A percentile compares a stretch with the other conserved stretches of the same genome.
Evolutionary conservation across 2,113 vertebrate genomes (phyloP).

Genomic region (Noctilio leporinus): DNA sequence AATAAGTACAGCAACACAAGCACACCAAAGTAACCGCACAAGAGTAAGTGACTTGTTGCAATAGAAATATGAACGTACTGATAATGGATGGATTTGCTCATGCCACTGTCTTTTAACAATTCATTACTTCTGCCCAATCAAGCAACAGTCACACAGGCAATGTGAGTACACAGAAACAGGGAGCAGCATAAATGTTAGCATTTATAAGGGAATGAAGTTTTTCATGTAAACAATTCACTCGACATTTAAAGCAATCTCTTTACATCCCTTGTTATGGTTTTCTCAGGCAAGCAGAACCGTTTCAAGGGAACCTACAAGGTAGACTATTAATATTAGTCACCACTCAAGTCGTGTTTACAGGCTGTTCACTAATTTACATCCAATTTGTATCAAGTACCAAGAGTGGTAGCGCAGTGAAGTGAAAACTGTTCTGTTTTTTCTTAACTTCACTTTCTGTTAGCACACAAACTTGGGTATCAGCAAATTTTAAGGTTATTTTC

Average conservation of each 20-base stretch:
- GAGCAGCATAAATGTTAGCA: slow-evolving; percentile 46
- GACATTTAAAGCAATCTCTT: slow-evolving; percentile 42
- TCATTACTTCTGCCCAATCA: slow-evolving; percentile 51
- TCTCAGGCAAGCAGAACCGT: slow-evolving; percentile 45
- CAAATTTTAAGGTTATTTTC: neutral
- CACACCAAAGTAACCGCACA: neutral
- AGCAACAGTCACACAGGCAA: slow-evolving; percentile 17
- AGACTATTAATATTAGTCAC: neutral
- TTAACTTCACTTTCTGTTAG: neutral
- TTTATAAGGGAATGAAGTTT: neutral
- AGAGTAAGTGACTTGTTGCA: slow-evolving; percentile 9
- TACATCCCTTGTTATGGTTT: slow-evolving; percentile 37
- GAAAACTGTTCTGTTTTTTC: neutral
- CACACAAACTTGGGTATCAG: neutral
- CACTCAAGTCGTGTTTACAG: slow-evolving; percentile 36
- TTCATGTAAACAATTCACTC: slow-evolving; percentile 42
- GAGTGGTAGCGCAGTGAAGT: neutral
- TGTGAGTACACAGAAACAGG: slow-evolving; percentile 34
- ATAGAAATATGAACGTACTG: neutral
- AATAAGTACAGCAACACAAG: neutral
- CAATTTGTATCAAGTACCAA: slow-evolving; percentile 35
- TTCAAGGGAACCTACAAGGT: slow-evolving; percentile 14
- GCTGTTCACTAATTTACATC: slow-evolving; percentile 27
- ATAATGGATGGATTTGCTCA: slow-evolving; percentile 19
- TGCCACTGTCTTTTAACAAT: slow-evolving; percentile 50